Evolutionary conservation across 2,888 invertebrate species (phyloP).

Genomic region (Sacculina carcini): DNA sequence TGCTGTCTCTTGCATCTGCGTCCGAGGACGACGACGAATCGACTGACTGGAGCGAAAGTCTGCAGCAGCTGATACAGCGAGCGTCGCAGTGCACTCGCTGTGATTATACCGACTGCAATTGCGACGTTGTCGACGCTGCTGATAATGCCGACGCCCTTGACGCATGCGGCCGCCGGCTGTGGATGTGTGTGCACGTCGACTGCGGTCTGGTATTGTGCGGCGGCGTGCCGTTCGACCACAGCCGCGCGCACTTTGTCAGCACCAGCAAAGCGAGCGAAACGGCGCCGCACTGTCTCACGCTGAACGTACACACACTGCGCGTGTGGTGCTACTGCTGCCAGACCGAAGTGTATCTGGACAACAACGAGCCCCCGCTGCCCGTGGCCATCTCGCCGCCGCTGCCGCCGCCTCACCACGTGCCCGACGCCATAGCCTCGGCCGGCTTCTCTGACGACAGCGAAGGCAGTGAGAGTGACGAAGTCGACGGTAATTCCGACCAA

Average conservation of each 20-base stretch:
- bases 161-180: conserved; percentile 25
- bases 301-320: conserved; percentile 55
- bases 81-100: no score
- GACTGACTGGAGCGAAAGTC: no score
- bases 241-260: conserved; percentile 49
- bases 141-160: no score
- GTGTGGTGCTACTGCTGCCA: conserved; percentile 76
- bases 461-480: background rate
- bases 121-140: no score
- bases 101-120: no score
- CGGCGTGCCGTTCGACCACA: conserved; percentile 54
- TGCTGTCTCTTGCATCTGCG: no score
- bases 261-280: conserved; percentile 40
- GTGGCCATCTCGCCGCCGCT: background rate
- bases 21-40: no score
- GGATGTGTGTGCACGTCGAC: conserved; percentile 55
- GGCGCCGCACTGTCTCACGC: conserved; percentile 44
- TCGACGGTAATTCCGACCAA: conserved; percentile 7
- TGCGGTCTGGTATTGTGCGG: conserved; percentile 61
- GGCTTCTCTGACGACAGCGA: background rate
- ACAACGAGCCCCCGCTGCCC: background rate
- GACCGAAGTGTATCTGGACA: conserved; percentile 32
- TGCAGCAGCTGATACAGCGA: no score
- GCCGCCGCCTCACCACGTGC: background rate
- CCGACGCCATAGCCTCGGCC: background rate